phyloP scores from a whole-genome alignment of 2,888 invertebrate species.

The Lamellibrachia satsuma region DNA sequence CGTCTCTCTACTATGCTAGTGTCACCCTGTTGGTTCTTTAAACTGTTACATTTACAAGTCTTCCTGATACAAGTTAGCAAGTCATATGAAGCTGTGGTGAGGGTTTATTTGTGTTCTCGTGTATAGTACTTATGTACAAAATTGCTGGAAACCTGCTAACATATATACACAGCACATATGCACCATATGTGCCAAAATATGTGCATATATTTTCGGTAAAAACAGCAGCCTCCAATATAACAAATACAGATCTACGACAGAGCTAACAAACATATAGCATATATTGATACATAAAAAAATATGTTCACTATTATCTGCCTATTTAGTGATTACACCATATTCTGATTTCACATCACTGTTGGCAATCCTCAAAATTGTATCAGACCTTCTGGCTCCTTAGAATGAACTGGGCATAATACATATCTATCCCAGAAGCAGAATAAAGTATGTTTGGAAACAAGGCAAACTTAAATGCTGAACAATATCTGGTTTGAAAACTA shows the following conservation, averaged over 20 bases:
- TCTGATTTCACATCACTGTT: neutral
- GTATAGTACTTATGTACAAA: neutral
- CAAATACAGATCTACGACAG: neutral
- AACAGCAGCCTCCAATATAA: neutral
- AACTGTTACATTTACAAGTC: neutral
- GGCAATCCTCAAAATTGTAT: neutral
- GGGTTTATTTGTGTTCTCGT: neutral
- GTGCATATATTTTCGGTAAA: neutral
- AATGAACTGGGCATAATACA: neutral
- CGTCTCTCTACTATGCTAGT: no score
- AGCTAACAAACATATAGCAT: slow-evolving; percentile 1
- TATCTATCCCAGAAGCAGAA: neutral
- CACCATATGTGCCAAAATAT: neutral
- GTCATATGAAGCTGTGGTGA: neutral
- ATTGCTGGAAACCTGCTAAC: neutral
- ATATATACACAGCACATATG: neutral
- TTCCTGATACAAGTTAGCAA: neutral
- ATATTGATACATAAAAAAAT: slow-evolving; percentile 2
- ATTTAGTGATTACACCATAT: neutral
- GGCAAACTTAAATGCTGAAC: neutral
- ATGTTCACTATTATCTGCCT: slow-evolving; percentile 3
- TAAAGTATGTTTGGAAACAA: neutral
- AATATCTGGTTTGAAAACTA: neutral
- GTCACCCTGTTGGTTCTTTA: no score
- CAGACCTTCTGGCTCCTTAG: neutral